Evolutionary conservation across 2,888 invertebrate species (phyloP).

Genomic region (Machimus atricapillus): DNA sequence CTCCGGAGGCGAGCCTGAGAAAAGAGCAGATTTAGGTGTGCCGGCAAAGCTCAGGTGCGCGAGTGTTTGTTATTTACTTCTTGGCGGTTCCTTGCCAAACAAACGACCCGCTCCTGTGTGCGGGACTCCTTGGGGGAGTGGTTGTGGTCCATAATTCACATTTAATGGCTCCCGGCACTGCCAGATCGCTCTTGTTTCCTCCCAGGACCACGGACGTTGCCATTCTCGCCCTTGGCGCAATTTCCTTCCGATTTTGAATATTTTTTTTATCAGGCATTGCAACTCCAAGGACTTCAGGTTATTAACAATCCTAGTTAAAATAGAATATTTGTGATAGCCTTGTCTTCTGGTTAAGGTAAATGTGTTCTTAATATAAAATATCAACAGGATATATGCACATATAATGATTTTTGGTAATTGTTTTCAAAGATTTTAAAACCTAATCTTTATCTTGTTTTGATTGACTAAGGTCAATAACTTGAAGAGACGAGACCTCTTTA

Average conservation of each 20-base stretch:
- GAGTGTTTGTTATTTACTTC: conserved; percentile 36
- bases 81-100: conserved; percentile 27
- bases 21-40: conserved; percentile 33
- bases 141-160: conserved; percentile 2
- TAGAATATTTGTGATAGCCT: too few relatives aligned
- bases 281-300: background rate
- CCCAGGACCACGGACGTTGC: background rate
- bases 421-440: too few relatives aligned
- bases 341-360: too few relatives aligned
- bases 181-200: background rate
- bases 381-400: too few relatives aligned
- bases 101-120: background rate
- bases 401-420: too few relatives aligned
- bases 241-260: background rate
- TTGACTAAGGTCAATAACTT: too few relatives aligned
- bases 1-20: background rate
- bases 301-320: too few relatives aligned
- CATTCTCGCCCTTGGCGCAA: background rate
- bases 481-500: too few relatives aligned
- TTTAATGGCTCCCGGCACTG: background rate
- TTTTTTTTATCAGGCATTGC: background rate
- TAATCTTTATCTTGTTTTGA: too few relatives aligned
- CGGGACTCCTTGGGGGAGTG: background rate
- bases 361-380: too few relatives aligned
- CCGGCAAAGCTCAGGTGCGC: conserved; percentile 33